phyloP scores from a whole-genome alignment of 2,797 vertebrate genomes.

The Hippocampus kuda region DNA sequence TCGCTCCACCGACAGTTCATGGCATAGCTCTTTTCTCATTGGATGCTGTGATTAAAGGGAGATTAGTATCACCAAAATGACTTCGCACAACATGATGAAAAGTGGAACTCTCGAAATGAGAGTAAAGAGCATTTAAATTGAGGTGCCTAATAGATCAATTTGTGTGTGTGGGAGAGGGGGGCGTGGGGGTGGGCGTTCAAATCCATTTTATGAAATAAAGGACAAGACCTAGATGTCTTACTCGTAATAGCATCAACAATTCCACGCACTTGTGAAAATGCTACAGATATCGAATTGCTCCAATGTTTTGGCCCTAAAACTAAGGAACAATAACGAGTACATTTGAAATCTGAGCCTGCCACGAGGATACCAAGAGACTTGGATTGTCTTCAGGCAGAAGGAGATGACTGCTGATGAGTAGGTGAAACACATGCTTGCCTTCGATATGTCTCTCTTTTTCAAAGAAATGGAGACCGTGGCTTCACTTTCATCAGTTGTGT shows the following conservation, averaged over 20 bases:
- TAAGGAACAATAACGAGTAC: neutral
- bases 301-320: neutral
- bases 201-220: neutral
- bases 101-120: conserved; percentile 3
- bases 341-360: neutral
- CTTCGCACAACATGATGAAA: conserved; percentile 5
- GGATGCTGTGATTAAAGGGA: conserved; percentile 14
- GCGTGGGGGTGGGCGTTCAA: neutral
- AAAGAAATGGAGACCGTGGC: conserved; percentile 20
- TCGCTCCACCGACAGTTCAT: conserved; percentile 8
- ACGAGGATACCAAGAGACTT: conserved; percentile 17
- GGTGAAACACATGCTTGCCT: conserved; percentile 35
- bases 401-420: conserved; percentile 28
- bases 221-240: neutral
- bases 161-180: neutral
- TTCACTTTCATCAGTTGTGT: conserved; percentile 24
- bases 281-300: neutral
- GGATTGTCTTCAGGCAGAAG: conserved; percentile 20
- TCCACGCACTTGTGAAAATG: neutral
- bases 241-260: neutral
- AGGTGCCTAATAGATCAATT: neutral
- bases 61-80: conserved; percentile 16
- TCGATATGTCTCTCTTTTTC: conserved; percentile 17
- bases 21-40: conserved; percentile 15
- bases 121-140: neutral